phyloP scores from a whole-genome alignment of 2,113 vertebrate species.

The Hylia prasina region DNA sequence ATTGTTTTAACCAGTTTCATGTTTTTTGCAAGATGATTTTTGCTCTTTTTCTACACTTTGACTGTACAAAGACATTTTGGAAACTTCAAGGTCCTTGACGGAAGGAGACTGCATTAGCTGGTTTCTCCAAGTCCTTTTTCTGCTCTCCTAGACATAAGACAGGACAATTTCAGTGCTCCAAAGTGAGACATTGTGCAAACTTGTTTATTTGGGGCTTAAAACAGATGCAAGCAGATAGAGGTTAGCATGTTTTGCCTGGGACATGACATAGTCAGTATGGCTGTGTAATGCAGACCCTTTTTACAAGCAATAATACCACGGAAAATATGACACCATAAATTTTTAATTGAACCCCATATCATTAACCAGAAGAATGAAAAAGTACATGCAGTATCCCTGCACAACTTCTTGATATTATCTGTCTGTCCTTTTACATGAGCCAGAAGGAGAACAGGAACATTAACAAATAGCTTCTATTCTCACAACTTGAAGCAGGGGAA shows the following conservation, averaged over 20 bases:
- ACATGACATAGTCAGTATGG: neutral
- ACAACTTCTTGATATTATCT: slow-evolving; percentile 41
- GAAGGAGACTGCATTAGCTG: neutral
- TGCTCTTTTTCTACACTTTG: neutral
- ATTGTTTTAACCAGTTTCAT: neutral
- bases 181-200: neutral
- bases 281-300: neutral
- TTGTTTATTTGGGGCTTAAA: neutral
- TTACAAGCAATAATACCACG: neutral
- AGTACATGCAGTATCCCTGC: neutral
- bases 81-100: neutral
- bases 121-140: neutral
- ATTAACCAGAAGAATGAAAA: slow-evolving; percentile 15
- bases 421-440: slow-evolving; percentile 14
- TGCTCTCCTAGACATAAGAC: neutral
- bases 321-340: slow-evolving; percentile 10
- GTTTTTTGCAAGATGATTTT: neutral
- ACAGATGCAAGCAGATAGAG: neutral
- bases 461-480: slow-evolving; percentile 27
- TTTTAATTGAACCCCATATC: slow-evolving; percentile 17
- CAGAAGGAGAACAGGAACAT: slow-evolving; percentile 4
- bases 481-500: neutral
- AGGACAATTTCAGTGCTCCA: neutral
- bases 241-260: neutral
- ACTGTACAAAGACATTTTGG: neutral